Evolutionary conservation across 2,888 invertebrate species (phyloP), one percentile per base, ranked within the genome.

Genomic region (Callosobruchus maculatus): DNA sequence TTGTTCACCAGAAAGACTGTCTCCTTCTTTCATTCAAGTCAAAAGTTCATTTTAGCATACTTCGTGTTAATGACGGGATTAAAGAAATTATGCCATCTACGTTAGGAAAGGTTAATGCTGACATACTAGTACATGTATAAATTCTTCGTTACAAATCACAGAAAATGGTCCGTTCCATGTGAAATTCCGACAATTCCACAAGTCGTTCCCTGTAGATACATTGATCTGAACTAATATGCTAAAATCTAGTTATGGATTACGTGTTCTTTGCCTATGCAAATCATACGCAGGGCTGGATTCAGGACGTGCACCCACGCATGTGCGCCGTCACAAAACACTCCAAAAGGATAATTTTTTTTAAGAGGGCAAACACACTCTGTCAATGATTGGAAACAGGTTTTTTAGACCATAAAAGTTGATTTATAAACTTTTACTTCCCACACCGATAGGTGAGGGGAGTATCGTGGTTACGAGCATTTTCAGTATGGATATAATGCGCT

Each of bases 121-220:
- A 49, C 49, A 49, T 49, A 49, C 49, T 49, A 13, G 49, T 49
- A 49, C 49, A 49, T 13, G 49, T 49, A 49, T 49, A 49, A 49
- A 49, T 49, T 49, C 49, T 49, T 49, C 49, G 49, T 49, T 49
- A 49, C 49, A 49, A 49, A 49, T 49, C 49, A 5, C 49, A 49
- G 9, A 1, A 18, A 49, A 7, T 49, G 49, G 49, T 18, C 49
- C 13, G 13, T 49, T 49, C 49, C 49, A 49, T 49, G 49, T 49
- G 49, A 49, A 49, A 49, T 49, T 49, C 49, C 49, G 49, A 49
- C 49, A 18, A 49, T 49, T 49, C 49, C 49, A 49, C 49, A 49
- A 49, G 49, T 79, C 75, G 76, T 80, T 78, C 77, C 82, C 80
- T 80, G 80, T 80, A 82, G 83, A 84, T 83, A 82, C 82, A 81